Evolutionary conservation across 1,140 invertebrate species (phyloP).

Genomic region (Polypedilum pembai): DNA sequence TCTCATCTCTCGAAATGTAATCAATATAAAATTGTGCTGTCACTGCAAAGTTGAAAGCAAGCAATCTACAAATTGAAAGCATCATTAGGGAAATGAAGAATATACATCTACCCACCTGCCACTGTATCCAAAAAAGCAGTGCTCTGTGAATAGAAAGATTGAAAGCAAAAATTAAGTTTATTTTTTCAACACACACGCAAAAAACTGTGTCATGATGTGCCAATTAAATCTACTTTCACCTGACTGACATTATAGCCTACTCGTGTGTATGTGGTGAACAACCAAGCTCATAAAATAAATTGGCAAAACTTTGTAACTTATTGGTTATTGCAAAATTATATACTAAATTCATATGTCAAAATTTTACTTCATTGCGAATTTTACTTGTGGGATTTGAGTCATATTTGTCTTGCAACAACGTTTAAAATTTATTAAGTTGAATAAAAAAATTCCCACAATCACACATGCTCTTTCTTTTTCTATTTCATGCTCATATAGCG

Average conservation of each 20-base stretch:
- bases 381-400: too few relatives aligned
- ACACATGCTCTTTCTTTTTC: not conserved
- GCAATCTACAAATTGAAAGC: slow-evolving; percentile 2
- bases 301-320: not conserved
- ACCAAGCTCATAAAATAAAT: not conserved
- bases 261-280: not conserved
- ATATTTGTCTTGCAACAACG: too few relatives aligned
- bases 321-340: not conserved
- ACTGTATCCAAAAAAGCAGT: not conserved
- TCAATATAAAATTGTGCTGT: slow-evolving; percentile 12
- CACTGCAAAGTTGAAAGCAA: not conserved
- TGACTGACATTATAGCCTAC: not conserved
- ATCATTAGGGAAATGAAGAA: slow-evolving; percentile 9
- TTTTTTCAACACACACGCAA: not conserved
- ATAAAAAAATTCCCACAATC: not conserved
- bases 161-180: not conserved
- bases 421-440: too few relatives aligned
- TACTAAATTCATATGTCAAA: not conserved
- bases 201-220: slow-evolving; percentile 11
- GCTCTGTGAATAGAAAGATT: not conserved
- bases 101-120: not conserved
- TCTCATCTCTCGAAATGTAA: not conserved
- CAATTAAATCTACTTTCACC: slow-evolving; percentile 6
- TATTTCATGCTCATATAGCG: not conserved
- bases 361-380: not conserved